Evolutionary conservation across 2,113 vertebrate species (phyloP), one percentile per base, ranked within the genome.

Genomic region (Brachypteracias leptosomus): DNA sequence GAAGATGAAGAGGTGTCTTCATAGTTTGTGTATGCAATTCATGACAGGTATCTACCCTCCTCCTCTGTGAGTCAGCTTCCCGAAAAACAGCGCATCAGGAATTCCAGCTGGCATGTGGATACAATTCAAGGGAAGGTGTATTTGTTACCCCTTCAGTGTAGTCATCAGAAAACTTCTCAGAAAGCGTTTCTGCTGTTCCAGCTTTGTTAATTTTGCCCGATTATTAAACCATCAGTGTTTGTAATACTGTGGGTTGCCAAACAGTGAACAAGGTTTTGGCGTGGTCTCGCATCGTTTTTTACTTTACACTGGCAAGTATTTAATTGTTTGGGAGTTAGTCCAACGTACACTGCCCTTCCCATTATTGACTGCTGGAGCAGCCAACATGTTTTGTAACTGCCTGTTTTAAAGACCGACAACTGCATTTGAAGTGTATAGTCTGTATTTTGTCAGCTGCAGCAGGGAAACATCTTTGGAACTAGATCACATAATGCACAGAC

Each of bases 401-500:
- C 51, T 83, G 63, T 82, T 97, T 97, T 85, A 96, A 89, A 96
- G 95, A 89, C 84, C 44, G 21, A 88, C 90, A 89, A 73, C 95
- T 85, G 77, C 93, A 93, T 95, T 97, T 96, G 88, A 95, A 97
- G 95, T 83, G 92, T 75, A 95, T 96, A 83, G 94, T 95, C 92
- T 93, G 84, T 96, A 96, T 97, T 97, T 96, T 97, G 95, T 96
- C 92, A 94, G 96, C 89, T 96, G 94, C 72, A 86, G 96, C 96
- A 96, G 95, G 77, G 85, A 93, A 93, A 95, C 90, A 95, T 93
- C 91, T 97, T 80, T 92, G 82, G 91, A 97, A 94, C 62, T 79
- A 94, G 86, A 77, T 95, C 93, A 93, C 87, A 94, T 96, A 94
- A 98, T 80, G 93, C 78, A 91, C 82, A 90, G 93, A 95, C 82